Evolutionary conservation across 2,888 invertebrate species (phyloP).

Genomic region (Habrosyne pyritoides): DNA sequence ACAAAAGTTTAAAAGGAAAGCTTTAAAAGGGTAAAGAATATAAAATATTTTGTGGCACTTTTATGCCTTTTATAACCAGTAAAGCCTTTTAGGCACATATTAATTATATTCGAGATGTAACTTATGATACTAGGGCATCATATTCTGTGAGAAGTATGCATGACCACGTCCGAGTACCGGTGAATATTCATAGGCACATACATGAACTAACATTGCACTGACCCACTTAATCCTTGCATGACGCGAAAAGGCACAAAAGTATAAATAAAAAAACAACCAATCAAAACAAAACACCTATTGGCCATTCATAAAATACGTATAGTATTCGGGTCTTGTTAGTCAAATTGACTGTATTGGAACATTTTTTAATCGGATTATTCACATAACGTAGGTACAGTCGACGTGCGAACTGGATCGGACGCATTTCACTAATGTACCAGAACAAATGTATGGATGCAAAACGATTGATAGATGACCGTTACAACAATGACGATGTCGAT

Average conservation of each 20-base stretch:
- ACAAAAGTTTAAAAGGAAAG: neutral
- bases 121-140: slow-evolving; percentile 21
- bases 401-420: slow-evolving; percentile 13
- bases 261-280: slow-evolving; percentile 12
- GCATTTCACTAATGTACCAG: slow-evolving; percentile 26
- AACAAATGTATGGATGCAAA: slow-evolving; percentile 19
- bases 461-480: slow-evolving; percentile 23
- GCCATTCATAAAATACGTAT: neutral
- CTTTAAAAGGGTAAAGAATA: neutral
- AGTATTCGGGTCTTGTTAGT: neutral
- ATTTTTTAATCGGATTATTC: slow-evolving; percentile 24
- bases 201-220: slow-evolving; percentile 25
- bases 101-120: neutral
- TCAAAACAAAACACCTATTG: slow-evolving; percentile 11
- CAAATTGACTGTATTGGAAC: slow-evolving; percentile 21
- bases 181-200: slow-evolving; percentile 46
- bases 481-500: neutral
- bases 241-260: slow-evolving; percentile 6
- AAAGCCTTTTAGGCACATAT: neutral
- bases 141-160: slow-evolving; percentile 39
- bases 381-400: slow-evolving; percentile 8
- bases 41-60: neutral
- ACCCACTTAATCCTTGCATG: slow-evolving; percentile 26
- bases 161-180: slow-evolving; percentile 37
- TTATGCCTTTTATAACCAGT: neutral